phyloP scores from a whole-genome alignment of 2,888 invertebrate genomes.

The Cephus sareptanus region DNA sequence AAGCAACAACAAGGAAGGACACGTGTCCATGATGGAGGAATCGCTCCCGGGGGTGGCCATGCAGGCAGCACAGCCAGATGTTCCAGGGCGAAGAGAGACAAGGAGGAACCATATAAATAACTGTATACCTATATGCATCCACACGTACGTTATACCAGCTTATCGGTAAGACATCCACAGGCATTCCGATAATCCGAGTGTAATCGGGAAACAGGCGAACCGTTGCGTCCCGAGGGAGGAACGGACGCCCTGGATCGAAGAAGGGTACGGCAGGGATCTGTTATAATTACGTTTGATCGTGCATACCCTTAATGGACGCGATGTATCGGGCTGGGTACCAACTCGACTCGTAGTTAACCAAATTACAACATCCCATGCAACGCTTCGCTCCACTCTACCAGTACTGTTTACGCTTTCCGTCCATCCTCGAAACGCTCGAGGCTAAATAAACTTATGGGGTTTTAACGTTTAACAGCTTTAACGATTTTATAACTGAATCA shows the following conservation, averaged over 20 bases:
- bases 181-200: not conserved
- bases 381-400: constrained; percentile 12
- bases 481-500: constrained; percentile 54
- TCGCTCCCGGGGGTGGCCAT: no score
- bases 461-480: constrained; percentile 51
- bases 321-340: constrained; percentile 41
- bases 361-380: constrained; percentile 39
- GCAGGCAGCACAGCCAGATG: no score
- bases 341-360: constrained; percentile 49
- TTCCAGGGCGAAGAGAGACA: no score
- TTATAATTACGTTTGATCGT: constrained; percentile 56
- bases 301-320: constrained; percentile 55
- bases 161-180: no score
- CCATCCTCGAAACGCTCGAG: constrained; percentile 30
- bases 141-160: no score
- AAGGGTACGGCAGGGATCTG: constrained; percentile 34
- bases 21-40: no score
- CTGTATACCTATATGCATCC: no score
- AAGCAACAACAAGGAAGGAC: no score
- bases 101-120: no score
- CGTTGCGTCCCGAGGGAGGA: not conserved
- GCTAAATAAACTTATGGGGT: constrained; percentile 50
- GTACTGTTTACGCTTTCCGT: constrained; percentile 28
- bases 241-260: not conserved
- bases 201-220: not conserved